Evolutionary conservation across 2,797 vertebrate genomes (phyloP).

Genomic region (Poecilia velifera): DNA sequence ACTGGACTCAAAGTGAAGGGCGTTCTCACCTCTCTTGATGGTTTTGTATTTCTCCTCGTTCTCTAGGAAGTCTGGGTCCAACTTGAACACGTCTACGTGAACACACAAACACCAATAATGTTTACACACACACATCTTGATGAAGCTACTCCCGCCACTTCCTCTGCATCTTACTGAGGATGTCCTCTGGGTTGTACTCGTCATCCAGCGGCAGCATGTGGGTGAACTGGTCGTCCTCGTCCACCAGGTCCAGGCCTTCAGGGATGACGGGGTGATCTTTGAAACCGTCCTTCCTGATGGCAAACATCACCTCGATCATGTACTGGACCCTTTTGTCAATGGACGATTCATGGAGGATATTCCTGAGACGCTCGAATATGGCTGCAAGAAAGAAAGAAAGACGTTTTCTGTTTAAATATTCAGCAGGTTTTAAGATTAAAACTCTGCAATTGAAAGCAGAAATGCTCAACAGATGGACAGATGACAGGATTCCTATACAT

Average conservation of each 20-base stretch:
- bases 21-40: slow-evolving; percentile 89
- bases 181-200: slow-evolving; percentile 92
- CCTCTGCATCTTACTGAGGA: slow-evolving; percentile 86
- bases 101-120: slow-evolving; percentile 44
- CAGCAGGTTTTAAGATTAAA: neutral
- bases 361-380: slow-evolving; percentile 96
- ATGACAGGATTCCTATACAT: neutral
- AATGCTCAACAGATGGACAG: neutral
- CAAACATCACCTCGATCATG: slow-evolving; percentile 99
- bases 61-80: slow-evolving; percentile 95
- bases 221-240: slow-evolving; percentile 97
- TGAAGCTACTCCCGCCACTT: neutral
- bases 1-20: neutral
- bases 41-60: slow-evolving; percentile 97
- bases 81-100: slow-evolving; percentile 93
- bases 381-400: slow-evolving; percentile 76
- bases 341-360: slow-evolving; percentile 95
- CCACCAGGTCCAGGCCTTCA: slow-evolving; percentile 93
- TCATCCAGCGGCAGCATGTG: slow-evolving; percentile 98
- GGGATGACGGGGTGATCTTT: slow-evolving; percentile 94
- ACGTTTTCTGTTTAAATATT: neutral
- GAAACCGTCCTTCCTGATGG: slow-evolving; percentile 96
- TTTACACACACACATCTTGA: neutral
- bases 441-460: neutral
- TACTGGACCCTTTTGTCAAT: slow-evolving; percentile 98